Evolutionary conservation across 2,797 vertebrate species (phyloP).

Genomic region (Microcaecilia unicolor): DNA sequence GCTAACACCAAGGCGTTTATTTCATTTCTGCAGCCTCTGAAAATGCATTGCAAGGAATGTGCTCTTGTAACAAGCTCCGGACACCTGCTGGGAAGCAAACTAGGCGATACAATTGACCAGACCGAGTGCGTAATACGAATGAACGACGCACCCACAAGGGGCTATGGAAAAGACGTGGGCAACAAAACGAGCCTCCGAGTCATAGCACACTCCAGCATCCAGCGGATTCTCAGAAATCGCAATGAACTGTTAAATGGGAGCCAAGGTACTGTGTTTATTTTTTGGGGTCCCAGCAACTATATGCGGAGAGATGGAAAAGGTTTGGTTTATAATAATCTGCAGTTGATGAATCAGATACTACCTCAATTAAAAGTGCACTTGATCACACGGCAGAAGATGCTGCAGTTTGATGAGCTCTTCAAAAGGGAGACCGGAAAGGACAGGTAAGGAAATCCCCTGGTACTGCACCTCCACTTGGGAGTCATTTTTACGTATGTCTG

Average conservation of each 20-base stretch:
- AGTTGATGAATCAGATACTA: conserved; percentile 88
- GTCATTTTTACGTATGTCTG: too few relatives aligned
- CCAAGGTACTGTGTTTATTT: conserved; percentile 88
- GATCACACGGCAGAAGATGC: conserved; percentile 95
- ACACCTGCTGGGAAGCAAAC: conserved; percentile 73
- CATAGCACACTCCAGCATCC: conserved; percentile 93
- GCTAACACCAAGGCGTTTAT: neutral
- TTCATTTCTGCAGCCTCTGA: conserved; percentile 66
- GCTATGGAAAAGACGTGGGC: conserved; percentile 74
- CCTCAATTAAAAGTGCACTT: conserved; percentile 84
- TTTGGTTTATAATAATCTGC: conserved; percentile 89
- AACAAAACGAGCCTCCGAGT: conserved; percentile 84
- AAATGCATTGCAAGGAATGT: conserved; percentile 86
- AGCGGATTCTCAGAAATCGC: conserved; percentile 80
- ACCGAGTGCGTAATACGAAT: conserved; percentile 92
- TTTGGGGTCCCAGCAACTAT: conserved; percentile 96
- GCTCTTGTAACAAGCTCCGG: conserved; percentile 91
- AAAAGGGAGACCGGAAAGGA: conserved; percentile 94
- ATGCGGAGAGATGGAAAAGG: conserved; percentile 93
- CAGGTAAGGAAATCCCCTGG: conserved; percentile 82
- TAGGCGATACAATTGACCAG: conserved; percentile 75
- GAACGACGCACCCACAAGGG: conserved; percentile 85
- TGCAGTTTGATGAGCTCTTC: conserved; percentile 91
- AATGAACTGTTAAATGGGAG: conserved; percentile 86
- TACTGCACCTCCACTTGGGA: too few relatives aligned